Conservation (phyloP, 2,797 vertebrate species). For the Antennarius maculatus region DNA sequence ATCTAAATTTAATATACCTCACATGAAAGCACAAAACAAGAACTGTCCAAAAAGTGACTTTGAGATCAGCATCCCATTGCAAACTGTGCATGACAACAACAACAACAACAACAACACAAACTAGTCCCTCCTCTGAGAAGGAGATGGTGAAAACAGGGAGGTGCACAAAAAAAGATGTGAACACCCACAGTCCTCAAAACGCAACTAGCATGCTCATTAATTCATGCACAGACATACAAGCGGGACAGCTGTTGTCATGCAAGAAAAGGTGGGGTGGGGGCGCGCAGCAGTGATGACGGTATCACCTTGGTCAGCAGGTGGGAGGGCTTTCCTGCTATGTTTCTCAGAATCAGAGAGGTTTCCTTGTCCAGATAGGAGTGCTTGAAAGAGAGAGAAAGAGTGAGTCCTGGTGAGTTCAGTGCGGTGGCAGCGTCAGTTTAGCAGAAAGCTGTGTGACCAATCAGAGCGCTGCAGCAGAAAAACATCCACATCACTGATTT, state of each 20-base stretch:
- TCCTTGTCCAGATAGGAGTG: constrained; percentile 99
- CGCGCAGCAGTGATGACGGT: constrained; percentile 63
- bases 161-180: constrained; percentile 1
- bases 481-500: background rate
- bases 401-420: constrained; percentile 50
- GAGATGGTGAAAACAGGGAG: background rate
- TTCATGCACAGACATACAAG: background rate
- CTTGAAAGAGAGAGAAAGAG: constrained; percentile 80
- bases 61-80: constrained; percentile 4
- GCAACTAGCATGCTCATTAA: constrained; percentile 19
- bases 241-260: constrained; percentile 4
- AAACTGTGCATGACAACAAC: background rate
- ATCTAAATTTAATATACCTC: too few species aligned
- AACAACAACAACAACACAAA: background rate
- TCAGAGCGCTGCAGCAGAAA: constrained; percentile 40
- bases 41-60: background rate
- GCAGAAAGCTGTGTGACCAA: constrained; percentile 73
- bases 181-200: background rate
- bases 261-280: background rate
- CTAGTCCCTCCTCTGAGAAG: background rate
- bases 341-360: constrained; percentile 99
- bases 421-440: constrained; percentile 44
- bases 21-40: too few species aligned
- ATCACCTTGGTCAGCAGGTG: constrained; percentile 99
- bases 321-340: constrained; percentile 98